Evolutionary conservation across 2,888 invertebrate genomes (phyloP), one percentile per base, ranked within the genome.

Genomic region (Heterodera filipjevi): DNA sequence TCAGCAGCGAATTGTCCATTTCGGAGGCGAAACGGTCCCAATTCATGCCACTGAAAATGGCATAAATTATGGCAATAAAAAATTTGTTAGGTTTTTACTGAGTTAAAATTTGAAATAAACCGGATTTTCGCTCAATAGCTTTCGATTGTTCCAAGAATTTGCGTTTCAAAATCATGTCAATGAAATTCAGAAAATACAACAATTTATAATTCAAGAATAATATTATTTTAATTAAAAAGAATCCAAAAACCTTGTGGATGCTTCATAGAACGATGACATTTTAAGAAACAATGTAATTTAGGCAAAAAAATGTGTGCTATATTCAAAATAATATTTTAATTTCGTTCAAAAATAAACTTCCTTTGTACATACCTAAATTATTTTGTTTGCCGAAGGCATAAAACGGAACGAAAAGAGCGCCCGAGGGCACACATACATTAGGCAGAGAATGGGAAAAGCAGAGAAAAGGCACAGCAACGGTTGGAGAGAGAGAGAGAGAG

Each of bases 11-110:
- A n/a, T 81, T 78, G 46, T 73, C 32, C 49, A 85, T 79, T 8
- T 82, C 79, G 53, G 82, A 81, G 76, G 85, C 79, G 74, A 87
- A 87, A 22, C 87, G 84, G 77, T 87, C 87, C 53, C 85, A 86
- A 77, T 87, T 87, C 83, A 86, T 84, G 22, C 87, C 87, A 77
- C 87, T 87, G 79, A 27, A 85, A 81, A 64, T 46, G 27, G 8
- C 14, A 33, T 14, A 6, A 73, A 70, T 79, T 27, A 39, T 39
- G 39, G 5, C 39, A 39, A 39, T 6, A 39, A 39, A 6, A 39
- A 39, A n/a, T n/a, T n/a, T n/a, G n/a, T n/a, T n/a, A n/a, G n/a
- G n/a, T n/a, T n/a, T n/a, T n/a, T n/a, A n/a, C n/a, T n/a, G n/a
- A n/a, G n/a, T n/a, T n/a, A n/a, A n/a, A 39, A 30, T 70, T 71